Evolutionary conservation across 2,113 vertebrate species (phyloP), one percentile per base, ranked within the genome.

Genomic region (Phainopepla nitens): DNA sequence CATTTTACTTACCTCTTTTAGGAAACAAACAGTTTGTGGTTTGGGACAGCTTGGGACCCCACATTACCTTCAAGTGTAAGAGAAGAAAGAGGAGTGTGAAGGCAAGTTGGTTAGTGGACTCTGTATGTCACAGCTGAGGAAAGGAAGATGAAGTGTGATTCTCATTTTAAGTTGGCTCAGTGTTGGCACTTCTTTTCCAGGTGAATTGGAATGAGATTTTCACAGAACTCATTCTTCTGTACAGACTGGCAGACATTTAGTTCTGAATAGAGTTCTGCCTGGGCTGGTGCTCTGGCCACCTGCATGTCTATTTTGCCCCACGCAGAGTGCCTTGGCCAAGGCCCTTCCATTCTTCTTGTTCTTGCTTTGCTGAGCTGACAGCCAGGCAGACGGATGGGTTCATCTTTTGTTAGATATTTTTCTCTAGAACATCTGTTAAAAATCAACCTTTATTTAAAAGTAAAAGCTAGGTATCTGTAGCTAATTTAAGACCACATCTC

Each of bases 271-370:
- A 70, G 27, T 2, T 73, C 6, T 9, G 27, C 19, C 41, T 81
- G 31, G 28, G 3, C 58, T 86, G 54, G 5, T 44, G 6, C 15
- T 56, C 76, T 64, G 31, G 25, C 25, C 23, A 24, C 17, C 21
- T 0, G 1, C 45, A 21, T 8, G 9, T 15, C 31, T 2, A 0
- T 56, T 50, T 47, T 79, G 35, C 29, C 35, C 35, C 10, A 19
- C 1, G 2, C 17, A 35, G 49, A 27, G 16, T 9, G 4, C 27
- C 36, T 81, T 92, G 82, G 50, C 33, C 62, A 47, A 64, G 28
- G 33, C 68, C 71, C 42, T 89, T 93, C 54, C 1, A 0, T 49
- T 49, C n/a, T 50, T n/a, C 4, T 36, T 27, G n/a, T 31, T 64
- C 22, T 39, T 86, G 35, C 49, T n/a, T 27, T 33, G 21, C 77